Conservation (phyloP, 1,140 invertebrate species). For the Calephelis virginiensis region DNA sequence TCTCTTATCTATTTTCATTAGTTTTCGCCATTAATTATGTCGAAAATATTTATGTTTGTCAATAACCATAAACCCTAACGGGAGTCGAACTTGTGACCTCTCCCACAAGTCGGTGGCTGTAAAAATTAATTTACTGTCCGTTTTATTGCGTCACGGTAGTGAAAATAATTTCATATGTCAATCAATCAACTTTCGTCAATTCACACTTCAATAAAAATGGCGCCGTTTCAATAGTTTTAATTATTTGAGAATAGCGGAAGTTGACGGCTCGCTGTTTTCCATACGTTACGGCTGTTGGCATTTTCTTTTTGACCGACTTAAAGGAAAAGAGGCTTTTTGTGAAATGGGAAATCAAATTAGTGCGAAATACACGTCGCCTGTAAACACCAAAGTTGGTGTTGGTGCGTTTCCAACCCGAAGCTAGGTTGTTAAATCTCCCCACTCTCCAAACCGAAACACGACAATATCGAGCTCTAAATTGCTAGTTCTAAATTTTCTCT, state of each 20-base stretch:
- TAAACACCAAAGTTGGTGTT: no score
- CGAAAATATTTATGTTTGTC: not conserved
- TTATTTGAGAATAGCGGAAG: not conserved
- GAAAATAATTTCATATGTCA: constrained; percentile 14
- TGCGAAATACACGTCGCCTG: no score
- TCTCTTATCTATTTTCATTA: no score
- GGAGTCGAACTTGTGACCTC: constrained; percentile 11
- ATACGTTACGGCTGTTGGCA: not conserved
- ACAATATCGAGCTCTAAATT: no score
- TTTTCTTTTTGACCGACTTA: not conserved
- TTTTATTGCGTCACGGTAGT: constrained; percentile 11
- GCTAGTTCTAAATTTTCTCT: no score
- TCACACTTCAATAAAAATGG: constrained; percentile 9
- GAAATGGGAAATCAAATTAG: no score
- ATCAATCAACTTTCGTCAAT: constrained; percentile 16
- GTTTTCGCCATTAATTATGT: not conserved
- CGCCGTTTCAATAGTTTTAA: constrained; percentile 1
- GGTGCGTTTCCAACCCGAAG: no score
- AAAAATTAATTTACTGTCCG: not conserved
- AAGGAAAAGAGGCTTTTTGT: no score
- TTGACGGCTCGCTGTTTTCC: not conserved
- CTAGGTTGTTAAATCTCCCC: no score
- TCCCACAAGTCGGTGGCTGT: not conserved
- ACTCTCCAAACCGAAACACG: no score
- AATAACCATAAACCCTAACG: constrained; percentile 5